Evolutionary conservation across 30 jellyfish, hydroid and myxozoan species (phyloP).

Genomic region (Pelagia noctiluca): DNA sequence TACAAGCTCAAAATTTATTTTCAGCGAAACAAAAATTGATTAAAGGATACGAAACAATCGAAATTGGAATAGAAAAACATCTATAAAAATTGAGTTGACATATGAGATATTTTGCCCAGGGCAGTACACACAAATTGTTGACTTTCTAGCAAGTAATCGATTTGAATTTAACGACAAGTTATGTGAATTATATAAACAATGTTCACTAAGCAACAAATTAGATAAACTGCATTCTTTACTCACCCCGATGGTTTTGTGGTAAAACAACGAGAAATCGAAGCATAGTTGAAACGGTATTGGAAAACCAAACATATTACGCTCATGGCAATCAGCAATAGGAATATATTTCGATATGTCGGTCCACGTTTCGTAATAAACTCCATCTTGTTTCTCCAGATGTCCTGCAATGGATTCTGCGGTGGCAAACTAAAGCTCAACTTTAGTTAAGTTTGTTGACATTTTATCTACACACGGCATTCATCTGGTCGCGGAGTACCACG

Average conservation of each 20-base stretch:
- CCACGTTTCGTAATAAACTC: conserved; percentile 23
- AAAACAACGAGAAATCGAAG: conserved; percentile 74
- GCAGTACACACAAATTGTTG: no score
- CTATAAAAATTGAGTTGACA: no score
- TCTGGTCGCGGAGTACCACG: no score
- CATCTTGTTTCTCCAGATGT: background rate
- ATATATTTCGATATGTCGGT: conserved; percentile 44
- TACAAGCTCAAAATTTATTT: no score
- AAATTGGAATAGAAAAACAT: no score
- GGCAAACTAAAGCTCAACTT: background rate
- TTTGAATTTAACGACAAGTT: no score
- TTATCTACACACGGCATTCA: background rate
- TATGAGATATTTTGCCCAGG: no score
- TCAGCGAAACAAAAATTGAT: no score
- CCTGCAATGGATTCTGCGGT: conserved; percentile 5
- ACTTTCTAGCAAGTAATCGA: no score
- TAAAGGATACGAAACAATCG: no score
- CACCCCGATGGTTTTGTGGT: conserved; percentile 70
- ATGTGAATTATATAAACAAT: no score
- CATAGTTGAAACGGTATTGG: conserved; percentile 83
- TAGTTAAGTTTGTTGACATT: background rate
- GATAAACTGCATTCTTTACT: background rate
- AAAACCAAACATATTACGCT: conserved; percentile 57
- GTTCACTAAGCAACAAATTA: no score
- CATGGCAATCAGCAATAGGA: conserved; percentile 56